These are phyloP conservation scores for Spodoptera exigua DNA, from an alignment of 2,888 invertebrate species.

Conservation along the genomic window DNA sequence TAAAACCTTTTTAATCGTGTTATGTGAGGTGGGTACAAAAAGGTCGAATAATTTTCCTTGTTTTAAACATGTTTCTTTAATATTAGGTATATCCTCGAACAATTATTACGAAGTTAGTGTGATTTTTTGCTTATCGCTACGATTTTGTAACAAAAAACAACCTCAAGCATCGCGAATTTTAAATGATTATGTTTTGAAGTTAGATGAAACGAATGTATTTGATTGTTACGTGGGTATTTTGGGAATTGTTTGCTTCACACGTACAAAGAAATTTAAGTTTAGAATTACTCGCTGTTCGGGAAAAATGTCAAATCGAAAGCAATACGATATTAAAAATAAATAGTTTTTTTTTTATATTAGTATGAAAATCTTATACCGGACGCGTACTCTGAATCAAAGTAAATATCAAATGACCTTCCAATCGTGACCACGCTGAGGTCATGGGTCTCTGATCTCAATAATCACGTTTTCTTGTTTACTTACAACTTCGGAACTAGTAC, in stretches of 20 bases:
- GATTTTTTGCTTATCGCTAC: conserved; percentile 25
- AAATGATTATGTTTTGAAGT: background rate
- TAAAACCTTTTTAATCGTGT: no score
- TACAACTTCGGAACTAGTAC: conserved; percentile 3
- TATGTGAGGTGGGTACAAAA: background rate
- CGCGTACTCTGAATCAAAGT: conserved; percentile 13
- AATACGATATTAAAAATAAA: no score
- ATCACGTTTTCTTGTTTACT: conserved; percentile 25
- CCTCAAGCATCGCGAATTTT: background rate
- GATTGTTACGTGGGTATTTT: no score
- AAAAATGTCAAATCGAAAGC: no score
- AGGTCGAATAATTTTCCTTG: conserved; percentile 39
- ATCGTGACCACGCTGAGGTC: conserved; percentile 39
- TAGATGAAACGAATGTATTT: background rate
- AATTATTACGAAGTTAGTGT: conserved; percentile 9
- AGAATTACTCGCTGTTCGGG: no score
- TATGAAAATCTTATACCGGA: background rate
- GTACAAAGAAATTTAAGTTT: no score
- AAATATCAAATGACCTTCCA: conserved; percentile 40
- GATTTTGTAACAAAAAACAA: conserved; percentile 26
- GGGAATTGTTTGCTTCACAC: no score
- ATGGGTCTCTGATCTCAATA: conserved; percentile 35
- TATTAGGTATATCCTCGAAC: conserved; percentile 24
- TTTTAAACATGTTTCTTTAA: conserved; percentile 28
- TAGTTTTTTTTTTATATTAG: no score